Percentiles rank a stretch among this genome's conserved stretches.
These are phyloP conservation scores for Stictonetta naevosa DNA, from an alignment of 2,113 vertebrate species.

Conservation along the genomic window DNA sequence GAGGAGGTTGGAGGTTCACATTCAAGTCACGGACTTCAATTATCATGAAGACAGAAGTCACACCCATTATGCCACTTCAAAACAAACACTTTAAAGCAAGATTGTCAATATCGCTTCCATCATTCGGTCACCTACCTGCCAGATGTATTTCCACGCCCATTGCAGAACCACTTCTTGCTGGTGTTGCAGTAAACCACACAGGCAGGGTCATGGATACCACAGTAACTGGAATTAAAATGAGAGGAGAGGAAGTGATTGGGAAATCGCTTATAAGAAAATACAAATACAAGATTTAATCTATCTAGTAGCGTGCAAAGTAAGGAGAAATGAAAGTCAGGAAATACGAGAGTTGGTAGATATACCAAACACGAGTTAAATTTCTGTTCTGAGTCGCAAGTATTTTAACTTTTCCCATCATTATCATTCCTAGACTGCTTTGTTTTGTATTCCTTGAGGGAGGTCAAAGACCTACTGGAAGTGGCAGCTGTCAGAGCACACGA, in stretches of 20 bases:
- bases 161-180: conserved; percentile 99
- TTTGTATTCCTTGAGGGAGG: not conserved
- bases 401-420: not conserved
- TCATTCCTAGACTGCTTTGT: no score
- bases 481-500: not conserved
- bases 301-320: fast-evolving
- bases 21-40: not conserved
- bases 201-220: conserved; percentile 97
- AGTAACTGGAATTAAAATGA: conserved; percentile 84
- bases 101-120: fast-evolving
- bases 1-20: not conserved
- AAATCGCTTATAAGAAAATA: not conserved
- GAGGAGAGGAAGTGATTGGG: not conserved
- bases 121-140: conserved; percentile 83
- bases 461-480: not conserved
- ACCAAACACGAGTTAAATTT: not conserved
- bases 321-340: not conserved
- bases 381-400: not conserved
- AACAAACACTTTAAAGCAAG: not conserved
- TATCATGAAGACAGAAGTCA: not conserved
- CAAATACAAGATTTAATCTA: not conserved
- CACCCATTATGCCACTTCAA: not conserved
- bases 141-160: conserved; percentile 97
- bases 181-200: conserved; percentile 99
- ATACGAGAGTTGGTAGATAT: not conserved